These are phyloP conservation scores for Phylloscopus trochilus DNA, from an alignment of 2,113 vertebrate genomes.

Conservation along the genomic window DNA sequence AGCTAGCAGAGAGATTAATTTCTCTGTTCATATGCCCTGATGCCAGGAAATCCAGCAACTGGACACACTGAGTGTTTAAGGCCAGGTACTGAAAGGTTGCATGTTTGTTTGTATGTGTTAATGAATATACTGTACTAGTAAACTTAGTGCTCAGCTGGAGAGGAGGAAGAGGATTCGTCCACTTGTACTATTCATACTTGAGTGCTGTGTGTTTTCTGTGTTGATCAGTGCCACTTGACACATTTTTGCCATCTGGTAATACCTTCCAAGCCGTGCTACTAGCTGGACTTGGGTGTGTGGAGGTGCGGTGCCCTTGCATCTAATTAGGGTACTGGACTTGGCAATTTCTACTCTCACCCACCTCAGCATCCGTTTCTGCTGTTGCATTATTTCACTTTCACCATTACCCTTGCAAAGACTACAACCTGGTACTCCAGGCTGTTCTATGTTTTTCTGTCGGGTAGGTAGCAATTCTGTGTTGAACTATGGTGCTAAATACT, in stretches of 20 bases:
- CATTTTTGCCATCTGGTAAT: background rate
- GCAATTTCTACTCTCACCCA: background rate
- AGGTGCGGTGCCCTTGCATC: background rate
- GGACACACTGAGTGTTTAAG: background rate
- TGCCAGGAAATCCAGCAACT: background rate
- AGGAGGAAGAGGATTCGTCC: background rate
- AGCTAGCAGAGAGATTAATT: background rate
- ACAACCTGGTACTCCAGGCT: background rate
- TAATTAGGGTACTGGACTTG: accelerated
- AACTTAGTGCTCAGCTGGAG: background rate
- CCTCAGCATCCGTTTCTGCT: background rate
- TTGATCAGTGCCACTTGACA: accelerated
- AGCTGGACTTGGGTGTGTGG: background rate
- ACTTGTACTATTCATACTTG: accelerated
- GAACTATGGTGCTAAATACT: background rate
- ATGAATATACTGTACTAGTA: background rate
- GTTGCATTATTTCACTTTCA: background rate
- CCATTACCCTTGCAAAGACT: accelerated
- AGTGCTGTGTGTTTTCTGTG: background rate
- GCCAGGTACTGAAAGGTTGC: background rate
- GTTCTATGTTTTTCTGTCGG: accelerated
- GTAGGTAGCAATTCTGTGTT: background rate
- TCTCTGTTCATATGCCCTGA: accelerated
- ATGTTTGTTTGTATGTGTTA: accelerated
- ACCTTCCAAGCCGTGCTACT: background rate